Percentiles rank a stretch among this genome's conserved stretches.
Evolutionary conservation across 92 coral and sea anemone genomes (phyloP).

Genomic region (Blastomussa wellsi): DNA sequence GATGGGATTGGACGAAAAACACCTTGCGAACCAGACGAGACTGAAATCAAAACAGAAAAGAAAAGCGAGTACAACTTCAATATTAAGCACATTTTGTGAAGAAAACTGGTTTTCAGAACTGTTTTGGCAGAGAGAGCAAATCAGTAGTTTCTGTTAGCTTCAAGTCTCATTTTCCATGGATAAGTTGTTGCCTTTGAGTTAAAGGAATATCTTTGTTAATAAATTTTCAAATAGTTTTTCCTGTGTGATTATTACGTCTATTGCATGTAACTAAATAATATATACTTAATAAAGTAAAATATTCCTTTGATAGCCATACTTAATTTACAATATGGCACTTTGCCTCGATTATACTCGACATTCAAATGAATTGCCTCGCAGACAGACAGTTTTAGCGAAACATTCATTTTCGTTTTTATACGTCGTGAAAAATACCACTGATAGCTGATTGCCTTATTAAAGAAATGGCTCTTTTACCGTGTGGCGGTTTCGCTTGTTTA

Average conservation of each 20-base stretch:
- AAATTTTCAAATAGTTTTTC: neutral
- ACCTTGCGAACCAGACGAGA: slow-evolving; percentile 14
- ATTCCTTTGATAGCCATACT: neutral
- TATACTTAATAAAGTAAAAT: neutral
- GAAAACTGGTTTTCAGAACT: neutral
- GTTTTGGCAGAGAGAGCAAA: neutral
- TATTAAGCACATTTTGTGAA: neutral
- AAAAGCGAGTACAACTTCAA: neutral
- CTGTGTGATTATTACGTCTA: neutral
- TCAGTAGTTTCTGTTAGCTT: neutral
- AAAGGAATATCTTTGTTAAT: neutral
- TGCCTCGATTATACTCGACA: neutral
- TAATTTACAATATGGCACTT: neutral
- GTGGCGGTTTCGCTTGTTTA: neutral
- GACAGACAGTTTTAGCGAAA: neutral
- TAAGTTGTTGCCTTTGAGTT: neutral
- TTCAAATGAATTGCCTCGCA: neutral
- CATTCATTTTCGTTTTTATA: neutral
- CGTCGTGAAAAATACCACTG: neutral
- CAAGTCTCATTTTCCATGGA: neutral
- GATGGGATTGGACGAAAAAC: slow-evolving; percentile 15
- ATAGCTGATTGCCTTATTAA: neutral
- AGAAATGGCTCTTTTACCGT: neutral
- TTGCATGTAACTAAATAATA: no score
- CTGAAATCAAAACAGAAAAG: neutral